Evolutionary conservation across 2,888 invertebrate genomes (phyloP).

Genomic region (Pyrochroa serraticornis): DNA sequence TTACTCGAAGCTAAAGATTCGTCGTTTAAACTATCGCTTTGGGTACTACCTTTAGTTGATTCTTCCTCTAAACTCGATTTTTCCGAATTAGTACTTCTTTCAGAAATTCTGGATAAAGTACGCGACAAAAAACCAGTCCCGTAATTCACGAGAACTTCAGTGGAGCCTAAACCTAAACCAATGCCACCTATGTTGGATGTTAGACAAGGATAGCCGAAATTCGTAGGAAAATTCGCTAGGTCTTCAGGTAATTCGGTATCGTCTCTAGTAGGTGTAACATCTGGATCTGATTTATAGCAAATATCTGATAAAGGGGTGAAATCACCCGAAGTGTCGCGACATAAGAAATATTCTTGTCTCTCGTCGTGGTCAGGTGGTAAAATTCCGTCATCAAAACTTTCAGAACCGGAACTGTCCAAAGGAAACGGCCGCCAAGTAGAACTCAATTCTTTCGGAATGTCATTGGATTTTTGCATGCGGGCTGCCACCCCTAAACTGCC

Average conservation of each 20-base stretch:
- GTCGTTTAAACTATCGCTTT: constrained; percentile 83
- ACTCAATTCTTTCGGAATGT: constrained; percentile 69
- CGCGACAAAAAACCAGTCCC: constrained; percentile 72
- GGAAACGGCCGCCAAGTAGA: constrained; percentile 85
- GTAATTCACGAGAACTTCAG: constrained; percentile 68
- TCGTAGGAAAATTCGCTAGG: constrained; percentile 75
- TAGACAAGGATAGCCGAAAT: constrained; percentile 73
- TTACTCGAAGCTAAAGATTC: constrained; percentile 84
- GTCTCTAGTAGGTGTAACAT: constrained; percentile 64
- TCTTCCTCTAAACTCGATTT: constrained; percentile 87
- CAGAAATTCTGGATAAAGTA: constrained; percentile 85
- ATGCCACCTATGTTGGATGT: constrained; percentile 61
- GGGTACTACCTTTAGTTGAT: constrained; percentile 83
- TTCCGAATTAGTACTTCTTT: constrained; percentile 86
- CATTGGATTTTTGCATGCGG: constrained; percentile 63
- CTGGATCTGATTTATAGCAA: constrained; percentile 57
- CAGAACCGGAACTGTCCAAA: constrained; percentile 84
- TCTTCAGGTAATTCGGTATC: constrained; percentile 78
- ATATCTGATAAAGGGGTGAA: constrained; percentile 50
- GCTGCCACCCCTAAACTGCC: constrained; percentile 76
- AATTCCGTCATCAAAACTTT: constrained; percentile 84
- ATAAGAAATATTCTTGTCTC: constrained; percentile 55
- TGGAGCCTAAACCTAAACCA: constrained; percentile 64
- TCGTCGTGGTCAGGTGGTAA: constrained; percentile 75
- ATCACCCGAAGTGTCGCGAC: constrained; percentile 51